Percentiles rank a stretch among this genome's conserved stretches.
Evolutionary conservation across 1,140 invertebrate genomes (phyloP).

Genomic region (Odontomachus brunneus): DNA sequence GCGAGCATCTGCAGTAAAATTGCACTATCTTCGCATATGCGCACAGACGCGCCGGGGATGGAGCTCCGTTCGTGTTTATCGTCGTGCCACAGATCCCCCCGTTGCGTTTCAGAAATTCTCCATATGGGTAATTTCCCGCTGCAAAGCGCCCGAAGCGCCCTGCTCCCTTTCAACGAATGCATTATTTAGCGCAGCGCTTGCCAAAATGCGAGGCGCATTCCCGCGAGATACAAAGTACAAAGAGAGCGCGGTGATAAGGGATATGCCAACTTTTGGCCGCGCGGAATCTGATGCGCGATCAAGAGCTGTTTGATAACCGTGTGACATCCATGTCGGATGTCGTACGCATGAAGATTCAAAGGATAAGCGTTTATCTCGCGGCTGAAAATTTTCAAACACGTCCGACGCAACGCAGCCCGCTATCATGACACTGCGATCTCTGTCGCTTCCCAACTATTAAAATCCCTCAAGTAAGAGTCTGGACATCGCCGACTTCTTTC

Average conservation of each 20-base stretch:
- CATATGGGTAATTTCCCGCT: slow-evolving; percentile 28
- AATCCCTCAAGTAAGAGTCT: too few species aligned
- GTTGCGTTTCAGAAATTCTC: slow-evolving; percentile 42
- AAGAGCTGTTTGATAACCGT: background rate
- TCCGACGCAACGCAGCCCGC: too few species aligned
- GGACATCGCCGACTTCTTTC: too few species aligned
- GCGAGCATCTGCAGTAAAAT: slow-evolving; percentile 52
- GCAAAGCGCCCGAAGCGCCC: background rate
- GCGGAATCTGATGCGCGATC: background rate
- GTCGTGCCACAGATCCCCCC: background rate
- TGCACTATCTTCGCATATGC: slow-evolving; percentile 27
- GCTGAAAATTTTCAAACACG: too few species aligned
- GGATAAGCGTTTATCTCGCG: background rate
- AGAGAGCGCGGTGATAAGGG: background rate
- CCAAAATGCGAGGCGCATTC: background rate
- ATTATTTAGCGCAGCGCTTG: slow-evolving; percentile 7
- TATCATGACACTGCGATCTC: too few species aligned
- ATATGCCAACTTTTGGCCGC: background rate
- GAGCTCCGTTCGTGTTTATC: slow-evolving; percentile 33
- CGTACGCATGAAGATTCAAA: background rate
- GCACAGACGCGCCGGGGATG: background rate
- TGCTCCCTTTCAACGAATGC: background rate
- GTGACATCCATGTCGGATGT: background rate
- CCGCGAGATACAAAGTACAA: background rate
- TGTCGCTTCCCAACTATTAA: too few species aligned